Percentiles rank a stretch among this genome's conserved stretches.
Evolutionary conservation across 2,797 vertebrate genomes (phyloP).

Genomic region (Limosa lapponica): DNA sequence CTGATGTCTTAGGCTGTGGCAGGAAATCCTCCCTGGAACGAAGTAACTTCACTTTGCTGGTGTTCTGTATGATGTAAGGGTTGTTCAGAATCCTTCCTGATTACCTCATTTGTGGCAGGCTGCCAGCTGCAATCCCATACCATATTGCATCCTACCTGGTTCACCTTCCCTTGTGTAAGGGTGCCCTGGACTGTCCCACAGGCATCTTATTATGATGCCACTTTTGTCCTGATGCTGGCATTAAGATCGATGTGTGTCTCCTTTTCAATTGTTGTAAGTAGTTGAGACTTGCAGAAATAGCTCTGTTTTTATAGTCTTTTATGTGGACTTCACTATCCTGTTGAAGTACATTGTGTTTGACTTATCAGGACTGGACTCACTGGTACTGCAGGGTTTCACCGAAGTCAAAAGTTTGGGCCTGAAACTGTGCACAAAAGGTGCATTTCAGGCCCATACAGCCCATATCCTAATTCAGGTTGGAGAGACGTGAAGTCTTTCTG

Average conservation of each 20-base stretch:
- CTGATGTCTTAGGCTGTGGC: neutral
- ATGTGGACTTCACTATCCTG: neutral
- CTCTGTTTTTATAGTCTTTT: neutral
- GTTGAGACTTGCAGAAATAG: neutral
- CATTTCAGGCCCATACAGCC: neutral
- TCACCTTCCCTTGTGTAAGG: neutral
- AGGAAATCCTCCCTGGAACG: neutral
- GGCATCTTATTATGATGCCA: neutral
- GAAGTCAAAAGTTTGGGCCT: neutral
- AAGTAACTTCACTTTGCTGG: neutral
- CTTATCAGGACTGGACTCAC: neutral
- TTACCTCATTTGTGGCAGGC: neutral
- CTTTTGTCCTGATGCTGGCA: neutral
- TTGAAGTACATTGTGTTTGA: neutral
- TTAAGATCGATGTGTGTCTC: neutral
- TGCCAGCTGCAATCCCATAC: neutral
- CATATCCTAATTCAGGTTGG: neutral
- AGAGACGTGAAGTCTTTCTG: neutral
- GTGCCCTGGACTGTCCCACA: neutral
- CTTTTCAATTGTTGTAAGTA: neutral
- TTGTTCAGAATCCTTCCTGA: neutral
- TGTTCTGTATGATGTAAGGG: neutral
- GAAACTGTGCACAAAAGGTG: accelerated
- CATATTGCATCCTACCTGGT: neutral
- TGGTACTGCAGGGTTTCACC: neutral